Percentiles rank a stretch among this genome's conserved stretches.
These are phyloP conservation scores for Cyclargus thomasi DNA, from an alignment of 1,140 invertebrate genomes.

Conservation along the genomic window DNA sequence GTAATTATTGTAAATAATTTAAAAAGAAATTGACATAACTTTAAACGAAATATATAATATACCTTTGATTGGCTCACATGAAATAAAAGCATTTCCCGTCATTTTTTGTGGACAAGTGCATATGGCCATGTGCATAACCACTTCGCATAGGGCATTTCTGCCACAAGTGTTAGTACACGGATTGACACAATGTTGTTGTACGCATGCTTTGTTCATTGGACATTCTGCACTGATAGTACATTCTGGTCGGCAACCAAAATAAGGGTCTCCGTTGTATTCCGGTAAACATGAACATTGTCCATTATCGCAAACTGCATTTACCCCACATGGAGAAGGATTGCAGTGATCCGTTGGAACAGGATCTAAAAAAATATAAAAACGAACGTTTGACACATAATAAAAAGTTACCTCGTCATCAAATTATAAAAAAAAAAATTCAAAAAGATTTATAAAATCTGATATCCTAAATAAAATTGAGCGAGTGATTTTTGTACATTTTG, in stretches of 20 bases:
- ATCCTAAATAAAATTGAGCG: no score
- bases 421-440: neutral
- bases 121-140: conserved; percentile 84
- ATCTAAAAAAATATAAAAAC: conserved; percentile 36
- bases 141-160: conserved; percentile 81
- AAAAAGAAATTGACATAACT: conserved; percentile 24
- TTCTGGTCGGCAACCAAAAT: conserved; percentile 80
- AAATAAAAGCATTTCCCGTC: conserved; percentile 82
- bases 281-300: conserved; percentile 85
- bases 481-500: no score
- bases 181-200: conserved; percentile 81
- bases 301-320: conserved; percentile 86
- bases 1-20: conserved; percentile 6
- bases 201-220: conserved; percentile 81
- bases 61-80: conserved; percentile 78
- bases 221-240: conserved; percentile 85
- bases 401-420: neutral
- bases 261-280: conserved; percentile 84
- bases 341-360: conserved; percentile 73
- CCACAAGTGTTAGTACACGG: conserved; percentile 84
- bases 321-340: conserved; percentile 78
- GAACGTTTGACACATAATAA: neutral
- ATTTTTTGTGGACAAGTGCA: conserved; percentile 82
- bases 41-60: conserved; percentile 27
- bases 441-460: no score